Evolutionary conservation across 1,140 invertebrate species (phyloP).

Genomic region (Stegodyphus mimosarum): DNA sequence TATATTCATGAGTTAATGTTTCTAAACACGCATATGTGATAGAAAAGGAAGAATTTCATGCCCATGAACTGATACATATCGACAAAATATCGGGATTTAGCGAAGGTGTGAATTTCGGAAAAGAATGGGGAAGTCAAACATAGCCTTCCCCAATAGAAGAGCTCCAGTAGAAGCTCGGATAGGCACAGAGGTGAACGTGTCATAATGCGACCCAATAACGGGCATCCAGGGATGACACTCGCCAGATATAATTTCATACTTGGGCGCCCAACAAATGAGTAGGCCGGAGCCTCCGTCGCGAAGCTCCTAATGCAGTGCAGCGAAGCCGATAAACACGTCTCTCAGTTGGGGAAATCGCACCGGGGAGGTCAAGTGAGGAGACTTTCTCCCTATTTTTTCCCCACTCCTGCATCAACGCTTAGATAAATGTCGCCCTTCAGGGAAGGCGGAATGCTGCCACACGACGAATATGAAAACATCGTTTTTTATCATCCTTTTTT

Average conservation of each 20-base stretch:
- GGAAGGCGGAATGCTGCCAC: conserved; percentile 38
- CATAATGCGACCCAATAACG: conserved; percentile 53
- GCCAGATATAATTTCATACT: conserved; percentile 56
- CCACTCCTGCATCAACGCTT: conserved; percentile 47
- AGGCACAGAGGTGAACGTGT: conserved; percentile 9
- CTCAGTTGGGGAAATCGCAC: no score
- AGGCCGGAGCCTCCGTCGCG: neutral
- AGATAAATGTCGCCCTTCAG: conserved; percentile 58
- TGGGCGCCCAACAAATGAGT: conserved; percentile 52
- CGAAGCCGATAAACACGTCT: conserved; percentile 45
- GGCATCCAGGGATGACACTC: conserved; percentile 34
- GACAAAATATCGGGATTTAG: no score
- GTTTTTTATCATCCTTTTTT: conserved; percentile 44
- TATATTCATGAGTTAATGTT: no score
- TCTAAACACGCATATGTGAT: no score
- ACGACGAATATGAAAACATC: conserved; percentile 58
- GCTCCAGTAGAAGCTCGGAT: neutral
- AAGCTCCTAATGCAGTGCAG: conserved; percentile 39
- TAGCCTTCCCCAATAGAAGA: no score
- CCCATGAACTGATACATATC: no score
- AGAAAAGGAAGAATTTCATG: no score
- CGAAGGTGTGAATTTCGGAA: no score
- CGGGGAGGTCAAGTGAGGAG: conserved; percentile 44
- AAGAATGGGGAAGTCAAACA: no score
- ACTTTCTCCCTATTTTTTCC: conserved; percentile 36